Evolutionary conservation across 2,113 vertebrate species (phyloP).

Genomic region (Mellivora capensis): DNA sequence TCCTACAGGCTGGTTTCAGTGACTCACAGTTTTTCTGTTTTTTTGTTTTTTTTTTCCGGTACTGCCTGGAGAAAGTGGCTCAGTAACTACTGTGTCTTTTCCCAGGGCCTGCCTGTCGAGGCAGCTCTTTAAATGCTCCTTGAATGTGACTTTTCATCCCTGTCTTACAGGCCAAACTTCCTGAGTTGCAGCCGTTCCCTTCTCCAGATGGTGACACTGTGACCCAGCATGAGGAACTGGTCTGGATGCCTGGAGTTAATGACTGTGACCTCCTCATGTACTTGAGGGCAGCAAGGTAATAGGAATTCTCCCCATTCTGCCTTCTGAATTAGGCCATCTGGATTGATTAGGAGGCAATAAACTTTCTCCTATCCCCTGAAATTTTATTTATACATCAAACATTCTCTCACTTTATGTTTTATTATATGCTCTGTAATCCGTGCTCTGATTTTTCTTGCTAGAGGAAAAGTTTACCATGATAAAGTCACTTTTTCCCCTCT

Average conservation of each 20-base stretch:
- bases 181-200: conserved; percentile 96
- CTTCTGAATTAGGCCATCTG: background rate
- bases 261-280: conserved; percentile 99
- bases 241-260: conserved; percentile 99
- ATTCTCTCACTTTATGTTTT: background rate
- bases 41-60: background rate
- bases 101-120: background rate
- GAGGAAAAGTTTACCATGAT: background rate
- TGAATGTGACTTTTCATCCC: background rate
- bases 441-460: background rate
- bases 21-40: background rate
- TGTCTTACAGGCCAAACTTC: conserved; percentile 93
- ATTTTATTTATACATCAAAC: background rate
- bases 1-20: background rate
- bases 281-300: conserved; percentile 96
- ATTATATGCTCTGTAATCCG: background rate
- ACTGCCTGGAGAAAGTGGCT: background rate
- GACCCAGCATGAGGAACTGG: conserved; percentile 97
- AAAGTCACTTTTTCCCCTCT: background rate
- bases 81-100: background rate
- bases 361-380: background rate
- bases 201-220: conserved; percentile 91
- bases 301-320: background rate
- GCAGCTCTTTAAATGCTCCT: background rate
- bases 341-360: background rate